Conservation (phyloP, 2,113 vertebrate genomes). For the Dipodomys ordii region DNA sequence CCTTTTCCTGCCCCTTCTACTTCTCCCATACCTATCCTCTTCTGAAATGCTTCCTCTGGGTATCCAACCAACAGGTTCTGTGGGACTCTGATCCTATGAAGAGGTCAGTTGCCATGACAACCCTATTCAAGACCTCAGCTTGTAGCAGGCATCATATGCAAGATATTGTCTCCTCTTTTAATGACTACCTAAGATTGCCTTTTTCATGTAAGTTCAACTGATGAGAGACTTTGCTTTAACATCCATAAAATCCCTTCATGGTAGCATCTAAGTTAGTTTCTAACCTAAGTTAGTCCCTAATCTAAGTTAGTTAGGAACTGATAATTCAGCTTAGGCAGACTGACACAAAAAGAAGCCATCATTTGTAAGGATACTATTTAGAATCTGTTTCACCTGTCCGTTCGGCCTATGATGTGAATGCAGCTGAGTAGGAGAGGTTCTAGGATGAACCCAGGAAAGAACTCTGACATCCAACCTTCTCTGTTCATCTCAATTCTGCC, state of each 20-base stretch:
- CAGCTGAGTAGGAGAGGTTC: not conserved
- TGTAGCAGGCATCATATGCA: not conserved
- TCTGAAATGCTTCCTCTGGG: not conserved
- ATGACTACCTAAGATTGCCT: not conserved
- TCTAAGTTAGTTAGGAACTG: not conserved
- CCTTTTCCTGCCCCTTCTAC: not conserved
- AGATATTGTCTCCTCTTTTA: not conserved
- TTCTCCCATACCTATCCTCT: not conserved
- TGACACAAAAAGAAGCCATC: not conserved
- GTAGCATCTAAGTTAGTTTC: not conserved
- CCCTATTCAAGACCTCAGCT: not conserved
- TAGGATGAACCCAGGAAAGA: not conserved
- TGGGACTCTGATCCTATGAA: not conserved
- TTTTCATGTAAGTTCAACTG: constrained; percentile 8
- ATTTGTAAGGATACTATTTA: not conserved
- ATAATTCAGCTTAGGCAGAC: not conserved
- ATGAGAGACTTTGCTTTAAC: not conserved
- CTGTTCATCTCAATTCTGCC: not conserved
- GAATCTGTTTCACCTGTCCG: not conserved
- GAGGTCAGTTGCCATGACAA: not conserved
- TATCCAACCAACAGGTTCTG: not conserved
- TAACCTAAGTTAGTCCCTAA: too few relatives aligned
- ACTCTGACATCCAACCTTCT: not conserved
- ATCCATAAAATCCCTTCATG: not conserved
- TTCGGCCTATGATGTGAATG: not conserved